Base-by-base conservation (phyloP, 2,888 invertebrate species). In the Boloria selene region DNA sequence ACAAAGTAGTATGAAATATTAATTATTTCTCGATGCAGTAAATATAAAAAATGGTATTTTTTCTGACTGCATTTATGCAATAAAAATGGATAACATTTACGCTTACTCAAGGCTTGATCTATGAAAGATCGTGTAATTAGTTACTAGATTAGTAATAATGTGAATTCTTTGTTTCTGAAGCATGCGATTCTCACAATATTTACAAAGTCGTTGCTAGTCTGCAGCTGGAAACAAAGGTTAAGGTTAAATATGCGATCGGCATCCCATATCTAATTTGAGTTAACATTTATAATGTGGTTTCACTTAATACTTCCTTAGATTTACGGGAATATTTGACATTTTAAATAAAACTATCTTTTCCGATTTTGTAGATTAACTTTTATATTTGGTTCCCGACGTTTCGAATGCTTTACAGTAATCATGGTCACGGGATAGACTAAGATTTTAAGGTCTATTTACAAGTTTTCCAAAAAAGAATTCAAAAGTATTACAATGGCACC, bases 141-240 rank as follows among this genome's bases (percentile, higher is more conserved):
- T 50, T 54, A 52, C 42, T 55, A 26, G 42, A 26, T 58, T 52
- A 51, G 60, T 26, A 50, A 60, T 61, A 49, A 56, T 61, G 53
- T 49, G 44, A 62, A 65, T 56, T 67, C 61, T 69, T 69, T 69
- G 64, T 61, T 54, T 47, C 45, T 49, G 50, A 47, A 60, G 22
- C 44, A 58, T 62, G 58, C 45, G 60, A 45, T 64, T 62, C 26
- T 26, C 64, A 58, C 49, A 50, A 59, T 45, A 59, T 38, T 52
- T 55, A 61, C 50, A 59, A 58, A 45, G 26, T 45, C 55, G 22
- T 31, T 31, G 49, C 26, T 31, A 38, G 31, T 56, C 13, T 55
- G 47, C 54, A 56, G 26, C 47, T 56, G 52, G 61, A 61, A 50
- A 38, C 44, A 67, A 68, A 59, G 53, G 58, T 62, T 61, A 65